Base-by-base conservation (phyloP, 2,797 vertebrate species). In the Schizopygopsis malacanthus region DNA sequence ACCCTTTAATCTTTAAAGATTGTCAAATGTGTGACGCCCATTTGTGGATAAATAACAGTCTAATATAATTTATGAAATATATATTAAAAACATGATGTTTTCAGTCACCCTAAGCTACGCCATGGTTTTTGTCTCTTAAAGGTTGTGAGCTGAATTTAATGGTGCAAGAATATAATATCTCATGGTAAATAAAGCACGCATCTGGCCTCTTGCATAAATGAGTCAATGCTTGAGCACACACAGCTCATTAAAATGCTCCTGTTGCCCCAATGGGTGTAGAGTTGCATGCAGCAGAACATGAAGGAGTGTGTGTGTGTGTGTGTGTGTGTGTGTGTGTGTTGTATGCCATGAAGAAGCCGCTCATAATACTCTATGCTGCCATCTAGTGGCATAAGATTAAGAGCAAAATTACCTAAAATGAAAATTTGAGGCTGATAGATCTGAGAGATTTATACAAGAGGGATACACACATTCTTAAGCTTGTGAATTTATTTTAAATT, bases 211-310 rank as follows among this genome's bases (percentile, higher is more conserved):
- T 84, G 72, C 80, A 79, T 82, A 80, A 87, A 67, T 16, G 18
- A 70, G 61, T 71, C 12, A 28, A 65, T 28, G 83, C 56, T 47
- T 16, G 15, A 82, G 43, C n/a, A 2, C 69, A 85, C 86, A 39
- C 50, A 82, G 73, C 67, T 86, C 50, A 86, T 79, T 89, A 78
- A 70, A 84, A 65, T 67, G 54, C 33, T 75, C 39, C 25, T 88
- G 84, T 77, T 3, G 86, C 73, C 80, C 69, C 72, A 76, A 84
- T 70, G 63, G 28, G 7, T 54, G 37, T 43, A 28, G 59, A 69
- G 59, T 45, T 88, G 86, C 82, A 85, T 87, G 56, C 39, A 83
- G 25, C 16, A 47, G 11, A 50, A 63, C n/a, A 75, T 76, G 12
- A n/a, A 67, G 13, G 39, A 78, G 15, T 87, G 87, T 86, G 41